Evolutionary conservation across 2,113 vertebrate species (phyloP).

Genomic region (Globicephala melas): DNA sequence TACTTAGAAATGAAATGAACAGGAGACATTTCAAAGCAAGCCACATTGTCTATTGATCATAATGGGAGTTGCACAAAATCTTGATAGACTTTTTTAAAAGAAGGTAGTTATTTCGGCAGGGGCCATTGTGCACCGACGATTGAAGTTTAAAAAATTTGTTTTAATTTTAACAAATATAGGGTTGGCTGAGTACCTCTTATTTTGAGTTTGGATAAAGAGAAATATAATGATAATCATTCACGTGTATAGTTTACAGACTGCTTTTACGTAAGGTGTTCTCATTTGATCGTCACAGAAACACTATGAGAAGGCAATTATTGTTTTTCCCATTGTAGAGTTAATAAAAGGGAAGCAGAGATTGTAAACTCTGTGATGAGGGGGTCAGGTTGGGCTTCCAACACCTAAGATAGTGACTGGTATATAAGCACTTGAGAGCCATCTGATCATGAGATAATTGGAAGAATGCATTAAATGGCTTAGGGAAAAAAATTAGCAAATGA

Average conservation of each 20-base stretch:
- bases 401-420: neutral
- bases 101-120: conserved; percentile 33
- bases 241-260: conserved; percentile 13
- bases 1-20: conserved; percentile 62
- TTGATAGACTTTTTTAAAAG: conserved; percentile 45
- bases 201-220: conserved; percentile 51
- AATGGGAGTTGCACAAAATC: conserved; percentile 37
- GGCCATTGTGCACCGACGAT: conserved; percentile 42
- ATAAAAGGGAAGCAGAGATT: neutral
- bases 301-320: conserved; percentile 6
- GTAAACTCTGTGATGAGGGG: neutral
- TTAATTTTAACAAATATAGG: conserved; percentile 60
- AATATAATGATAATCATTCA: conserved; percentile 41
- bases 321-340: conserved; percentile 13
- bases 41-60: conserved; percentile 51
- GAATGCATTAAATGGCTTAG: neutral
- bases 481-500: neutral
- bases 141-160: conserved; percentile 65
- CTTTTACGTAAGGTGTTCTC: conserved; percentile 1
- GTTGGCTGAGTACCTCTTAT: conserved; percentile 31
- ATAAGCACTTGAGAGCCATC: neutral
- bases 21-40: conserved; percentile 60
- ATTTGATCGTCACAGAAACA: conserved; percentile 29
- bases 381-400: neutral
- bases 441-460: neutral